Percentiles rank a stretch among this genome's conserved stretches.
phyloP scores from a whole-genome alignment of 2,888 invertebrate species.

The Petrolisthes manimaculis region DNA sequence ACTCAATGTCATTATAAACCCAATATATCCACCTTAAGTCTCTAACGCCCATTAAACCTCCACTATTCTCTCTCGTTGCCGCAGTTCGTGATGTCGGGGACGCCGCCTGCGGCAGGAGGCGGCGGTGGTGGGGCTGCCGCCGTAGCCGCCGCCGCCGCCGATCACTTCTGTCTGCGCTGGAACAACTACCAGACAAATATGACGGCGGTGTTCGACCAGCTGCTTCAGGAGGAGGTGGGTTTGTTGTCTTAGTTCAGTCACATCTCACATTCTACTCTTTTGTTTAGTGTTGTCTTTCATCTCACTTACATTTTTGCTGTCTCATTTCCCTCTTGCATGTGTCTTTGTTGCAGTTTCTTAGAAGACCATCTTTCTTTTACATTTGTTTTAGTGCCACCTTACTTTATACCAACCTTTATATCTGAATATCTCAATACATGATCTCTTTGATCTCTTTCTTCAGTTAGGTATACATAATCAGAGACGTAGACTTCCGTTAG shows the following conservation, averaged over 20 bases:
- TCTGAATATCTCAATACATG: no score
- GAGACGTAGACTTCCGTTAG: no score
- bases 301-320: conserved; percentile 19
- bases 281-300: conserved; percentile 13
- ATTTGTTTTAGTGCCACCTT: no score
- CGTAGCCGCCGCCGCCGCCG: conserved; percentile 51
- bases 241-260: background rate
- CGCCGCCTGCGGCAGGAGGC: conserved; percentile 57
- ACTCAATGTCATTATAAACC: no score
- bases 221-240: conserved; percentile 68
- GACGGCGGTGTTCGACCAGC: conserved; percentile 68
- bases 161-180: conserved; percentile 67
- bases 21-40: no score
- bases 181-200: conserved; percentile 69
- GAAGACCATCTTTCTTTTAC: background rate
- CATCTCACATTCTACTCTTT: background rate
- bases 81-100: conserved; percentile 60
- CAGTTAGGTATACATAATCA: no score
- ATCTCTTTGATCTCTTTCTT: no score
- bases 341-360: no score
- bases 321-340: conserved; percentile 16
- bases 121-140: conserved; percentile 46
- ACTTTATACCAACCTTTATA: no score
- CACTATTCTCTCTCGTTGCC: background rate
- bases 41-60: background rate